Evolutionary conservation across 2,113 vertebrate species (phyloP).

Genomic region (Lycaon pictus): DNA sequence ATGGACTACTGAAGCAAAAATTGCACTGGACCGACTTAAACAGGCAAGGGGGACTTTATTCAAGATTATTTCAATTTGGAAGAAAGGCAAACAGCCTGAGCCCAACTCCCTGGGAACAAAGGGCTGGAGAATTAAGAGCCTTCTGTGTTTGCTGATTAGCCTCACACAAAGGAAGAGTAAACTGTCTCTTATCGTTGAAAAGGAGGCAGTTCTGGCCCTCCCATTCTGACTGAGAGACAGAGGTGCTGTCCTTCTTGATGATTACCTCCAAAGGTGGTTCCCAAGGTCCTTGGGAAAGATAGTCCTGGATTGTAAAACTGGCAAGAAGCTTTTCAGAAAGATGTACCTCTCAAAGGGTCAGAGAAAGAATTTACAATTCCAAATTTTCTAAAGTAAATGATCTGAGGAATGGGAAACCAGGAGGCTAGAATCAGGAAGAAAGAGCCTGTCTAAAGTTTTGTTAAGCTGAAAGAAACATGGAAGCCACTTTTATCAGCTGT

Average conservation of each 20-base stretch:
- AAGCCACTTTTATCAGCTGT: not conserved
- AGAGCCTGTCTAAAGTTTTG: not conserved
- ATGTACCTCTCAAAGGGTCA: not conserved
- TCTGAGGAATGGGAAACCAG: not conserved
- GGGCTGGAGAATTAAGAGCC: not conserved
- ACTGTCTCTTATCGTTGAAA: not conserved
- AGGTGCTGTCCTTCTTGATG: not conserved
- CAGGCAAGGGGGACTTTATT: not conserved
- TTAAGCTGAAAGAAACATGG: not conserved
- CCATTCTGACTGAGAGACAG: not conserved
- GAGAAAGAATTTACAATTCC: not conserved
- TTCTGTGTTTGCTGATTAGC: not conserved
- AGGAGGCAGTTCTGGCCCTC: not conserved
- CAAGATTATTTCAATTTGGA: not conserved
- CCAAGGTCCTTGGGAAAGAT: not conserved
- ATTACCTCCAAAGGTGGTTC: not conserved
- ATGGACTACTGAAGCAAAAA: not conserved
- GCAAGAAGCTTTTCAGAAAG: not conserved
- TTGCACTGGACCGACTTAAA: not conserved
- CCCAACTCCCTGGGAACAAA: not conserved
- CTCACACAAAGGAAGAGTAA: not conserved
- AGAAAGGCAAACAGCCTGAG: not conserved
- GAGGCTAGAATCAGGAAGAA: not conserved
- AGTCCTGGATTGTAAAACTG: not conserved
- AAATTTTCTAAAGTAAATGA: not conserved